Percentiles rank a stretch among this genome's conserved stretches.
phyloP scores from a whole-genome alignment of 2,888 invertebrate genomes.

The Ochlodes sylvanus region DNA sequence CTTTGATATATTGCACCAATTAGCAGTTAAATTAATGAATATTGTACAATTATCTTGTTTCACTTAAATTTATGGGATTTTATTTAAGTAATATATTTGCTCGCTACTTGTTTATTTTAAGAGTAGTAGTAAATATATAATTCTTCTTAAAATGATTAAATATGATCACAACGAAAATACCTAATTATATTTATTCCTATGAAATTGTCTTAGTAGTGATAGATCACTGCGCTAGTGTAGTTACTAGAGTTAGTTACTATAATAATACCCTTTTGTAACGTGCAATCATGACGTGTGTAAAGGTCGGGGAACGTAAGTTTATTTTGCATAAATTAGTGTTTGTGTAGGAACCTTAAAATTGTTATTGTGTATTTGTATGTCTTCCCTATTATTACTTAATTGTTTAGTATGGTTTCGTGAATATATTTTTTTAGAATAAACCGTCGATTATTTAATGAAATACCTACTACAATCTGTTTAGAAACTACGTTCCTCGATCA shows the following conservation, averaged over 20 bases:
- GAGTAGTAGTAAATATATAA: not conserved
- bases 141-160: not conserved
- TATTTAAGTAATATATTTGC: not conserved
- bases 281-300: not conserved
- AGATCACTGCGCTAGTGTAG: conserved; percentile 6
- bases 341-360: too few relatives aligned
- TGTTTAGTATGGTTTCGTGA: too few relatives aligned
- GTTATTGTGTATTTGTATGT: too few relatives aligned
- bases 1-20: conserved; percentile 20
- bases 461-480: too few relatives aligned
- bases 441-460: too few relatives aligned
- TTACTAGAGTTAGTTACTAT: not conserved
- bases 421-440: too few relatives aligned
- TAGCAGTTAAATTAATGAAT: conserved; percentile 7
- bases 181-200: not conserved
- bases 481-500: too few relatives aligned
- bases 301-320: conserved; percentile 1
- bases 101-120: not conserved
- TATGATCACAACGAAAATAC: conserved; percentile 4
- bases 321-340: not conserved
- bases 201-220: conserved; percentile 5
- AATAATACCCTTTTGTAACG: not conserved
- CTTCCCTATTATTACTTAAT: too few relatives aligned
- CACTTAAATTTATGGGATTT: not conserved
- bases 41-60: not conserved